Evolutionary conservation across 2,113 vertebrate species (phyloP).

Genomic region (Solea senegalensis): DNA sequence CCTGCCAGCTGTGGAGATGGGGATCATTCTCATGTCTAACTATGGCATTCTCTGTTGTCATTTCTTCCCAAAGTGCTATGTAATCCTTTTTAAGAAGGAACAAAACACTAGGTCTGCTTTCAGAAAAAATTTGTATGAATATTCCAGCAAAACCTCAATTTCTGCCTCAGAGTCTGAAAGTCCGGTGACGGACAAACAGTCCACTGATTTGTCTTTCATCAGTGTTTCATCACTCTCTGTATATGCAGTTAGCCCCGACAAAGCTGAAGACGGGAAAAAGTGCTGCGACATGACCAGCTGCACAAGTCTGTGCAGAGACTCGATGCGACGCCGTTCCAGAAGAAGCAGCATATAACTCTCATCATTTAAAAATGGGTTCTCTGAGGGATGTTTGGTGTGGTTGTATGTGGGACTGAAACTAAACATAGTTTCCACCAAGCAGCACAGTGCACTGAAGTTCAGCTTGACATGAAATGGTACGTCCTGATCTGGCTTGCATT

Average conservation of each 20-base stretch:
- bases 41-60: slow-evolving; percentile 88
- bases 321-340: background rate
- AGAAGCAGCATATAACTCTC: slow-evolving; percentile 49
- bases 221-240: background rate
- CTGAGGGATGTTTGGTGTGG: background rate
- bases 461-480: too few species aligned
- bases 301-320: background rate
- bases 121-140: slow-evolving; percentile 84
- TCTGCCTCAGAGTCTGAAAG: background rate
- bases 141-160: slow-evolving; percentile 75
- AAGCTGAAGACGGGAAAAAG: background rate
- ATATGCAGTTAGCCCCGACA: background rate
- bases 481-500: too few species aligned
- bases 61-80: slow-evolving; percentile 90
- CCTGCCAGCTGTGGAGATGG: slow-evolving; percentile 88
- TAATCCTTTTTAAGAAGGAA: slow-evolving; percentile 87
- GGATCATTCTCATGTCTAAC: slow-evolving; percentile 90
- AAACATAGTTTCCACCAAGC: too few species aligned
- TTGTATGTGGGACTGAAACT: background rate
- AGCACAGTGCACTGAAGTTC: too few species aligned
- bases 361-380: background rate
- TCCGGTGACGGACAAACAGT: background rate
- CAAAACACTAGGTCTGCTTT: slow-evolving; percentile 89
- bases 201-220: too few species aligned
- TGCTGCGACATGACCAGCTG: background rate